These are phyloP conservation scores for Cantharis rufa DNA, from an alignment of 2,888 invertebrate genomes.

Conservation along the genomic window DNA sequence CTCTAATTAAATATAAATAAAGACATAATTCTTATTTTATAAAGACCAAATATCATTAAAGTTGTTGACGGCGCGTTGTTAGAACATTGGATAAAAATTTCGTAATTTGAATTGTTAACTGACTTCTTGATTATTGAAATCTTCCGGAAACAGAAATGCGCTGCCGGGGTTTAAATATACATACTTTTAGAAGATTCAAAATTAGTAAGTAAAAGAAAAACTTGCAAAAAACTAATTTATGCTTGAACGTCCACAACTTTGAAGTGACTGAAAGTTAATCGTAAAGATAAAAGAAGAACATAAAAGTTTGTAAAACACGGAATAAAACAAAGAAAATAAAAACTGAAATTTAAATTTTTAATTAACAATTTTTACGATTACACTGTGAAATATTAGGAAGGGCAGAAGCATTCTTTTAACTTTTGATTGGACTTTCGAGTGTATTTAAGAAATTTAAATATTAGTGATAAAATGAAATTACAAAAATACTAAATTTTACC, in stretches of 20 bases:
- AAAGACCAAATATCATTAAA: background rate
- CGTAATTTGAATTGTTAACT: background rate
- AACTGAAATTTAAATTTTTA: background rate
- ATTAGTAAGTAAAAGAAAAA: background rate
- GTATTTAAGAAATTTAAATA: background rate
- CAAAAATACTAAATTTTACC: background rate
- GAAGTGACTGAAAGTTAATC: background rate
- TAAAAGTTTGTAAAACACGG: background rate
- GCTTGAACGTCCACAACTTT: background rate
- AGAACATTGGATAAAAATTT: background rate
- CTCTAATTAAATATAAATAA: background rate
- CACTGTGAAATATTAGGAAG: background rate
- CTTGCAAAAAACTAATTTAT: background rate
- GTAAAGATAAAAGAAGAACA: background rate
- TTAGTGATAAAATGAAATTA: background rate
- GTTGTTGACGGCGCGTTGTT: background rate
- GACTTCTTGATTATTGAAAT: background rate
- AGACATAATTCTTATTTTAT: background rate
- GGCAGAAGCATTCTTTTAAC: background rate
- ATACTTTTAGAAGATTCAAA: background rate
- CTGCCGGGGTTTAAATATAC: background rate
- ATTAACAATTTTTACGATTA: background rate
- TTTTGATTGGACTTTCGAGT: background rate
- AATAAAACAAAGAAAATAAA: background rate
- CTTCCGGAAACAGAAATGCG: background rate